Evolutionary conservation across 2,888 invertebrate species (phyloP).

Genomic region (Erynnis tages): DNA sequence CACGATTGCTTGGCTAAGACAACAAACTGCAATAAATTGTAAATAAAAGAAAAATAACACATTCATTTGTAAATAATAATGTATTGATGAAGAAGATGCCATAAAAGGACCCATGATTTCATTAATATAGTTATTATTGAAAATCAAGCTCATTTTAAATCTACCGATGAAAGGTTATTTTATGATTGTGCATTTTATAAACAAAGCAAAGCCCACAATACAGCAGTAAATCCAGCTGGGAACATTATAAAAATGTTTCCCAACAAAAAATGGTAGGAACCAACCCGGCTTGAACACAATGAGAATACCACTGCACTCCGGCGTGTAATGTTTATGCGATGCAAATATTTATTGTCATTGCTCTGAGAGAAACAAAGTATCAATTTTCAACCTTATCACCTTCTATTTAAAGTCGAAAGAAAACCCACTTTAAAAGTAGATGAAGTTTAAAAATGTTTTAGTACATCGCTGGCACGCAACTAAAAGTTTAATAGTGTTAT

Average conservation of each 20-base stretch:
- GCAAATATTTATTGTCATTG: constrained; percentile 9
- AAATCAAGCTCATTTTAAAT: background rate
- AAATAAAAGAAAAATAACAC: too few relatives aligned
- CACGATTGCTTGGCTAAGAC: too few relatives aligned
- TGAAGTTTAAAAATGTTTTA: constrained; percentile 8
- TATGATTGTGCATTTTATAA: background rate
- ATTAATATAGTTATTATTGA: too few relatives aligned
- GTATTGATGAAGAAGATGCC: too few relatives aligned
- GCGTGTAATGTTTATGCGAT: constrained; percentile 10
- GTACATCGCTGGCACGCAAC: background rate
- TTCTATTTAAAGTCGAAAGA: background rate
- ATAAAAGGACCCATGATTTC: too few relatives aligned
- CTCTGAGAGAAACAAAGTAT: background rate
- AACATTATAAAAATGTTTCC: constrained; percentile 4
- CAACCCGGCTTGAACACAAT: constrained; percentile 15
- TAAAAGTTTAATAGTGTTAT: constrained; percentile 1
- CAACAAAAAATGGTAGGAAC: constrained; percentile 8
- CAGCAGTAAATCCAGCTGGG: constrained; percentile 6
- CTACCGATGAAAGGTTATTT: background rate
- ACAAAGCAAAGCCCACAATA: constrained; percentile 6
- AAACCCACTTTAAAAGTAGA: background rate
- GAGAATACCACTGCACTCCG: constrained; percentile 13
- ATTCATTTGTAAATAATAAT: too few relatives aligned
- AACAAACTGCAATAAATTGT: too few relatives aligned
- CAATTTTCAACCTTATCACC: constrained; percentile 6